phyloP scores from a whole-genome alignment of 2,113 vertebrate genomes.

The Zosterops borbonicus region DNA sequence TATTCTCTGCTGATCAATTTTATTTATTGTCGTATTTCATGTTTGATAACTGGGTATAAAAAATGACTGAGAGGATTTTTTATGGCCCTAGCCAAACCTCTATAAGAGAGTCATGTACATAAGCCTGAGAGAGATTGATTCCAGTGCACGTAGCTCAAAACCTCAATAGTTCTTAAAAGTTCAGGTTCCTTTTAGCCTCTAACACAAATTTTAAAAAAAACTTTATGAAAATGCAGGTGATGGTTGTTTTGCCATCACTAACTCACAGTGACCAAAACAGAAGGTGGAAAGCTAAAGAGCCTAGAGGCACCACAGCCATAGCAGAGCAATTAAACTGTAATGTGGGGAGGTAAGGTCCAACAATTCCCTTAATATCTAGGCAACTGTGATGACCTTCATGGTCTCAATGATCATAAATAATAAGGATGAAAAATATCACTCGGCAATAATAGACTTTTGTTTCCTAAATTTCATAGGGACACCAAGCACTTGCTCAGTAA shows the following conservation, averaged over 20 bases:
- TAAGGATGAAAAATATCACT: constrained; percentile 14
- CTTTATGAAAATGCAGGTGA: background rate
- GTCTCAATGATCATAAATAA: constrained; percentile 19
- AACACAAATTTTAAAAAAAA: background rate
- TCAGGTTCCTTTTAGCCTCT: background rate
- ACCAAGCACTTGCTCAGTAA: background rate
- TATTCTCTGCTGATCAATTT: background rate
- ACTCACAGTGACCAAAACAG: background rate
- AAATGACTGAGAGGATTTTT: background rate
- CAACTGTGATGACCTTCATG: background rate
- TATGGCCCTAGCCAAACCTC: background rate
- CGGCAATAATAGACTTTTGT: background rate
- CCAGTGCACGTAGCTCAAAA: background rate
- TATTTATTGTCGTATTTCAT: constrained; percentile 1
- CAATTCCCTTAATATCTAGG: background rate
- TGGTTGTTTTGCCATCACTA: background rate
- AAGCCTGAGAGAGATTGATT: background rate
- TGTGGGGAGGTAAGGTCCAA: background rate
- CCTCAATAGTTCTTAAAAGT: background rate
- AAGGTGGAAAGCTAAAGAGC: background rate
- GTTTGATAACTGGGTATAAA: constrained; percentile 31
- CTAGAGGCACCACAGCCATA: background rate
- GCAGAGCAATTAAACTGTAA: background rate
- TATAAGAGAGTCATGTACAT: background rate
- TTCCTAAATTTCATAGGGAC: background rate